Evolutionary conservation across 2,888 invertebrate species (phyloP).

Genomic region (Pristionchus japonicus): DNA sequence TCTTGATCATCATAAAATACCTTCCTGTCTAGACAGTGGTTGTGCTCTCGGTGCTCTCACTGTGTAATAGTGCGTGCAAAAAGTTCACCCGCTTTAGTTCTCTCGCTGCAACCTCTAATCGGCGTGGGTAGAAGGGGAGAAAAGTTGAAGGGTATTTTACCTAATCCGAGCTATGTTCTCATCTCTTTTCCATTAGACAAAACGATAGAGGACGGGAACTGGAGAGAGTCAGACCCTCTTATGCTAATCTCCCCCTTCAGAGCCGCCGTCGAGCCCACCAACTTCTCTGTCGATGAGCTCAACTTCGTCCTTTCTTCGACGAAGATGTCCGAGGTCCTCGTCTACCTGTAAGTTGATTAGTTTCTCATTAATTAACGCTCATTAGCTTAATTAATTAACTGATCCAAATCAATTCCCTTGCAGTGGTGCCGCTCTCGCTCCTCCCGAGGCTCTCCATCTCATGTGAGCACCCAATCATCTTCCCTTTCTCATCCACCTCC

Average conservation of each 20-base stretch:
- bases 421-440: constrained; percentile 43
- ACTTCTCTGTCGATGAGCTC: constrained; percentile 11
- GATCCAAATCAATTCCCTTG: neutral
- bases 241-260: neutral
- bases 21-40: constrained; percentile 26
- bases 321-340: constrained; percentile 35
- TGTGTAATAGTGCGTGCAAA: neutral
- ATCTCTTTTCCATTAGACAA: too few species aligned
- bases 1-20: neutral
- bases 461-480: neutral
- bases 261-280: neutral
- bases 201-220: too few species aligned
- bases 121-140: neutral
- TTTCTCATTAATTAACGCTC: neutral
- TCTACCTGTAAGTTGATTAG: constrained; percentile 14
- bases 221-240: too few species aligned
- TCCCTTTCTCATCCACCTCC: neutral
- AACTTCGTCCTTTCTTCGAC: constrained; percentile 4
- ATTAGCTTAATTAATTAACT: neutral
- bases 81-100: neutral
- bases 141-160: too few species aligned
- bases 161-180: too few species aligned
- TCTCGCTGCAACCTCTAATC: neutral
- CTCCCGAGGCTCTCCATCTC: neutral
- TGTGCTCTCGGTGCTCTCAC: too few species aligned